phyloP scores from a whole-genome alignment of 2,113 vertebrate genomes.

The Castor canadensis region DNA sequence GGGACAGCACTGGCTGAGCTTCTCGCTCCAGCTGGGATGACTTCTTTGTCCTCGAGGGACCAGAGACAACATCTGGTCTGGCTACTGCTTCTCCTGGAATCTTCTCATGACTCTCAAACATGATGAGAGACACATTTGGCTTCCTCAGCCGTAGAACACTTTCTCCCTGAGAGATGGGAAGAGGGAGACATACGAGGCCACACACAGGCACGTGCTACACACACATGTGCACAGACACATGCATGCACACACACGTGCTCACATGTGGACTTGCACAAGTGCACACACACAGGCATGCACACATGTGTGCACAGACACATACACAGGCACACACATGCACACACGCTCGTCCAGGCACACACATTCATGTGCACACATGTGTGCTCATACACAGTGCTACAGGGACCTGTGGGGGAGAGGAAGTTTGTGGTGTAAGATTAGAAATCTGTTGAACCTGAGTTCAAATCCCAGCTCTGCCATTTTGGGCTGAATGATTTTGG shows the following conservation, averaged over 20 bases:
- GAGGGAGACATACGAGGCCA: not conserved
- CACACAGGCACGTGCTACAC: not conserved
- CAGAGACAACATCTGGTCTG: constrained; percentile 81
- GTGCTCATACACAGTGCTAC: not conserved
- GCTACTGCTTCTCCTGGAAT: constrained; percentile 83
- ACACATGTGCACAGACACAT: not conserved
- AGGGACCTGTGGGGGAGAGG: not conserved
- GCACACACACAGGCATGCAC: too few relatives aligned
- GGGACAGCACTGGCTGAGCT: not conserved
- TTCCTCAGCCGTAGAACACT: constrained; percentile 61
- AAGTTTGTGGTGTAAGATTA: not conserved
- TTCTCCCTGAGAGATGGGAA: constrained; percentile 25
- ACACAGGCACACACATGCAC: too few relatives aligned
- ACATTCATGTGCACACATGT: not conserved
- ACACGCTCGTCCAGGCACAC: not conserved
- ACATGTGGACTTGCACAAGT: not conserved
- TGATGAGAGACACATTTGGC: constrained; percentile 83
- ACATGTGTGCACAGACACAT: too few relatives aligned
- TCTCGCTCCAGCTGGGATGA: constrained; percentile 64
- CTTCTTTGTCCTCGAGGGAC: constrained; percentile 77
- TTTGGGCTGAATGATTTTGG: not conserved
- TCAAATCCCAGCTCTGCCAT: not conserved
- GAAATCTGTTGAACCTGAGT: not conserved
- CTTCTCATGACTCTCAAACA: constrained; percentile 78
- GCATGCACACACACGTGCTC: too few relatives aligned